Evolutionary conservation across 2,797 vertebrate genomes (phyloP).

Genomic region (Mus minutoides): DNA sequence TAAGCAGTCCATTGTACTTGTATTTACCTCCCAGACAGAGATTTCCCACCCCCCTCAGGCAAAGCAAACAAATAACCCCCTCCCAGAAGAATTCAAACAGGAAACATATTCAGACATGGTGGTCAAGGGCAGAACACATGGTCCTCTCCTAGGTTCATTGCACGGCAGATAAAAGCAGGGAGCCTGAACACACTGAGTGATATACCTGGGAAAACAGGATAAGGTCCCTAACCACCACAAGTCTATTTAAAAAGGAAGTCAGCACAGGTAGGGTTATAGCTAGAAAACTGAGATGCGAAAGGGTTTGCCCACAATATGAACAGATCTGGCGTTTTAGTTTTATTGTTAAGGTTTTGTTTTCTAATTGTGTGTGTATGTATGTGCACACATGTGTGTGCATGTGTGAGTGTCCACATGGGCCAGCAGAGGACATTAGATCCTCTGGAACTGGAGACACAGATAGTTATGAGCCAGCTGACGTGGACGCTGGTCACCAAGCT

Average conservation of each 20-base stretch:
- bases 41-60: not conserved
- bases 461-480: not conserved
- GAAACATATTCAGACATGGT: not conserved
- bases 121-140: conserved; percentile 44
- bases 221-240: not conserved
- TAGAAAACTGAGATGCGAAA: not conserved
- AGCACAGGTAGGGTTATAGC: not conserved
- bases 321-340: not conserved
- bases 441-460: not conserved
- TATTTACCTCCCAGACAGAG: not conserved
- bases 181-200: not conserved
- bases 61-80: conserved; percentile 44
- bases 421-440: not conserved
- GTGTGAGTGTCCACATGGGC: not conserved
- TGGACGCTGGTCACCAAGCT: not conserved
- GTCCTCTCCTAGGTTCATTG: not conserved
- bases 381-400: not conserved
- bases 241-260: not conserved
- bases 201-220: not conserved
- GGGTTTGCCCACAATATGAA: not conserved
- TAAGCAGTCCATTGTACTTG: not conserved
- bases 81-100: conserved; percentile 38
- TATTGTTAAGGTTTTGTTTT: not conserved
- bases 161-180: not conserved
- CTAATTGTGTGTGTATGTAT: not conserved